phyloP scores from a whole-genome alignment of 2,888 invertebrate species.

The Troilus luridus region DNA sequence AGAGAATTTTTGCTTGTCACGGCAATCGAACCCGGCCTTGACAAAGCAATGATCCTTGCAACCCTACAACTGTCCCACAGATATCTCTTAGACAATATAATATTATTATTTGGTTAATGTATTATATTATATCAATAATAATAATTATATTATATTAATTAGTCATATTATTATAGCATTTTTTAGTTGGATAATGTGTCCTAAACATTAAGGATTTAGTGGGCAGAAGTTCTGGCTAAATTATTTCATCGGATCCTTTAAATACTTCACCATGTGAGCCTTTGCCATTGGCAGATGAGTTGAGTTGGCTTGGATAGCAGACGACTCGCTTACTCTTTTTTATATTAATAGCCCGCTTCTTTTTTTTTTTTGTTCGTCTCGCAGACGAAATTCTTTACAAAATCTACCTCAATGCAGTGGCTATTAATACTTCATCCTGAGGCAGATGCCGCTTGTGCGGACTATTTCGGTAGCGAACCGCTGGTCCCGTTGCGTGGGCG shows the following conservation, averaged over 20 bases:
- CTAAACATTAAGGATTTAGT: background rate
- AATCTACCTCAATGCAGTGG: background rate
- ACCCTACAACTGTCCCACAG: no score
- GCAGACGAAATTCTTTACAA: background rate
- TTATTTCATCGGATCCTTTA: slow-evolving; percentile 29
- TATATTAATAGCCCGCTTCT: slow-evolving; percentile 1
- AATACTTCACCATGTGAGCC: background rate
- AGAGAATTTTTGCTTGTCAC: background rate
- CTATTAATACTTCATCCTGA: background rate
- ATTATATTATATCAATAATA: no score
- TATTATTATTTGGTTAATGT: no score
- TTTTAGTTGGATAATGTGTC: no score
- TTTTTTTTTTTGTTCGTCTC: background rate
- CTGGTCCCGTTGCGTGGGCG: background rate
- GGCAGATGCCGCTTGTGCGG: background rate
- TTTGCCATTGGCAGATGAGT: slow-evolving; percentile 10
- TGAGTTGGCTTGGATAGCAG: slow-evolving; percentile 17
- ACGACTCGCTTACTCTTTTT: slow-evolving; percentile 7
- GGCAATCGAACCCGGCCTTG: background rate
- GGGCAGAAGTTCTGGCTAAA: background rate
- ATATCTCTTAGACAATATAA: no score
- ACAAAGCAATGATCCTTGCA: background rate
- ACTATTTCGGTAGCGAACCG: background rate
- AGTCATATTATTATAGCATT: no score
- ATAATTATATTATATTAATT: no score